Percentiles rank a stretch among this genome's conserved stretches.
Evolutionary conservation across 1,140 invertebrate genomes (phyloP).

Genomic region (Zaprionus camerounensis): DNA sequence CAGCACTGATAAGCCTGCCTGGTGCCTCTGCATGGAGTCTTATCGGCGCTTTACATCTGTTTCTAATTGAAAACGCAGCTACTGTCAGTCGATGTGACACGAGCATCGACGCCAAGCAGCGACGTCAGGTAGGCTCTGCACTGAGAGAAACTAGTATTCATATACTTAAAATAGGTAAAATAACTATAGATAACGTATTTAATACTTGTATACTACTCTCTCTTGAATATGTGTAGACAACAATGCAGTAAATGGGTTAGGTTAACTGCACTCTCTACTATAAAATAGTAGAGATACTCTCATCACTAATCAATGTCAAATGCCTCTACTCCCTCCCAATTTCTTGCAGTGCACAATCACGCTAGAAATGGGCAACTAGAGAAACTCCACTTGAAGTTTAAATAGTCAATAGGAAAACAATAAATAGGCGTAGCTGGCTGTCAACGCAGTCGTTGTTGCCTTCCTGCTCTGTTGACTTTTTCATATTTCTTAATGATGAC

Average conservation of each 20-base stretch:
- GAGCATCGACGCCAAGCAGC: slow-evolving; percentile 78
- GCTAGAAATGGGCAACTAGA: slow-evolving; percentile 41
- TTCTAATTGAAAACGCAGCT: slow-evolving; percentile 84
- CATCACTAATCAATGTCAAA: neutral
- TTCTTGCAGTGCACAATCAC: neutral
- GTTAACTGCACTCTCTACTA: too few species aligned
- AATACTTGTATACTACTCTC: too few species aligned
- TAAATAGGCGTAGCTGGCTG: slow-evolving; percentile 60
- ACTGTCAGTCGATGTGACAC: slow-evolving; percentile 70
- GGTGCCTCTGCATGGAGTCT: slow-evolving; percentile 20
- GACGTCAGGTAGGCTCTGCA: slow-evolving; percentile 44
- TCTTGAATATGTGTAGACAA: too few species aligned
- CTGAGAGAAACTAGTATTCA: neutral
- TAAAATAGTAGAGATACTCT: neutral
- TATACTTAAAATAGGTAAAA: too few species aligned
- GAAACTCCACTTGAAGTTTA: slow-evolving; percentile 58
- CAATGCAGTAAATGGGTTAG: too few species aligned
- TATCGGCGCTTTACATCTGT: slow-evolving; percentile 82
- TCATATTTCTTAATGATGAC: slow-evolving; percentile 83
- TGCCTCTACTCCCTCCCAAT: neutral
- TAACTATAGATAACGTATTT: neutral
- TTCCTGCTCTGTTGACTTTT: slow-evolving; percentile 70
- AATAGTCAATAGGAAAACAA: slow-evolving; percentile 77
- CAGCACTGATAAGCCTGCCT: slow-evolving; percentile 39
- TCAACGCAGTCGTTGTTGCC: slow-evolving; percentile 23